Base-by-base conservation (phyloP, 2,797 vertebrate species). In the Pangasius sanitwongsei region DNA sequence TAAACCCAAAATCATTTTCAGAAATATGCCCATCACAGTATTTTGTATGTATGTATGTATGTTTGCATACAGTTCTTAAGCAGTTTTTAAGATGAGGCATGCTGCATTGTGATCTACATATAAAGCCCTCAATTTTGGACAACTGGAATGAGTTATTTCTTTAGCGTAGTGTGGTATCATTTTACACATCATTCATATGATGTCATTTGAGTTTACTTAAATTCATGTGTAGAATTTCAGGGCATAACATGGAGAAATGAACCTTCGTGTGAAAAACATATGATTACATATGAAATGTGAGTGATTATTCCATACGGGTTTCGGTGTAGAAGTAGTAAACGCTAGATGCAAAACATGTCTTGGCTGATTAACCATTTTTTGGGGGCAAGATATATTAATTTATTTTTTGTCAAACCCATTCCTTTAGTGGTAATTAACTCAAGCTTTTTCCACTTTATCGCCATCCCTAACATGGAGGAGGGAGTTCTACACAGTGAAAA, bases 401-500 rank as follows among this genome's bases (percentile, higher is more conserved):
- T 31, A 2, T 4, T 81, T 59, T 81, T 81, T 57, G 78, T 57
- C 16, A 80, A 63, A 44, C 4, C 4, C 2, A 37, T 25, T 59
- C 23, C 16, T 28, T 67, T 20, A 67, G 16, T 12, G 41, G 9
- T 48, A 67, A 84, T 67, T 69, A 50, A 84, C 18, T 50, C 4
- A 69, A 50, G 63, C 44, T 67, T 84, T 67, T 48, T 48, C 0
- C 61, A 31, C 3, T 18, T 83, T 83, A n/a, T 65, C 0, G n/a
- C 15, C 8, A 28, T 41, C 9, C 34, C 65, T 89, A 81, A 89
- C 25, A 44, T n/a, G 63, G 85, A 2, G 28, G 31, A 90, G 61
- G 50, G 41, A 83, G 57, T 80, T 44, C 78, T 87, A 78, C 86
- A 82, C 77, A 41, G 86, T 89, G 89, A 86, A 89, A 77, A 44